phyloP scores from a whole-genome alignment of 2,797 vertebrate genomes.

The Ptychobarbus kaznakovi region DNA sequence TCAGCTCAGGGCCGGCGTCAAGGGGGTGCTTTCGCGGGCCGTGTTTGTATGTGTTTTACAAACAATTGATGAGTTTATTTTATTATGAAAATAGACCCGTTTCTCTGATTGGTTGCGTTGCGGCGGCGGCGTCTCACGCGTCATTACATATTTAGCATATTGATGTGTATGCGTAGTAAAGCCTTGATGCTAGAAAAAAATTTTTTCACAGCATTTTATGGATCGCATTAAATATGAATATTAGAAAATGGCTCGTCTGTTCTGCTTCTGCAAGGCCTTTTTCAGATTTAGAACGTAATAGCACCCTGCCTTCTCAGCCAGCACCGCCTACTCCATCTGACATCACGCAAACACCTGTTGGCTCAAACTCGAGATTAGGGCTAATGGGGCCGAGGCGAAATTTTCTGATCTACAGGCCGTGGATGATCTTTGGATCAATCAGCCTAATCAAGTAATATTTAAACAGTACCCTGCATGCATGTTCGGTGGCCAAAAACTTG shows the following conservation, averaged over 20 bases:
- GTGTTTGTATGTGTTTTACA: no score
- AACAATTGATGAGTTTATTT: no score
- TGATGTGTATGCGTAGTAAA: not conserved
- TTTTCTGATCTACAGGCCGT: not conserved
- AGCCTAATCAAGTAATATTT: constrained; percentile 16
- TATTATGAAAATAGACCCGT: not conserved
- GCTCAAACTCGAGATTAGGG: not conserved
- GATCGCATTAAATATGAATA: no score
- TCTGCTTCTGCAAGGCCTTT: no score
- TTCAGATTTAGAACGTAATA: not conserved
- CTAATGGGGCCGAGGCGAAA: not conserved
- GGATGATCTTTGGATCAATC: constrained; percentile 1
- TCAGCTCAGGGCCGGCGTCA: no score
- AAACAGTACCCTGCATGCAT: constrained; percentile 15
- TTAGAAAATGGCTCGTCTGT: no score
- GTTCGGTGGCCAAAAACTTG: not conserved
- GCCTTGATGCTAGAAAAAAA: not conserved
- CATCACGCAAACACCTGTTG: not conserved
- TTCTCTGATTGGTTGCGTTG: not conserved
- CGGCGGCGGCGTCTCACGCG: not conserved
- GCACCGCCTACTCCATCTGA: not conserved
- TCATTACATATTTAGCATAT: not conserved
- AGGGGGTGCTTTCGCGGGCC: no score
- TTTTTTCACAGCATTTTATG: no score
- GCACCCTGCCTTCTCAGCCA: no score